phyloP scores from a whole-genome alignment of 2,797 vertebrate species.

The Cryptoprocta ferox region DNA sequence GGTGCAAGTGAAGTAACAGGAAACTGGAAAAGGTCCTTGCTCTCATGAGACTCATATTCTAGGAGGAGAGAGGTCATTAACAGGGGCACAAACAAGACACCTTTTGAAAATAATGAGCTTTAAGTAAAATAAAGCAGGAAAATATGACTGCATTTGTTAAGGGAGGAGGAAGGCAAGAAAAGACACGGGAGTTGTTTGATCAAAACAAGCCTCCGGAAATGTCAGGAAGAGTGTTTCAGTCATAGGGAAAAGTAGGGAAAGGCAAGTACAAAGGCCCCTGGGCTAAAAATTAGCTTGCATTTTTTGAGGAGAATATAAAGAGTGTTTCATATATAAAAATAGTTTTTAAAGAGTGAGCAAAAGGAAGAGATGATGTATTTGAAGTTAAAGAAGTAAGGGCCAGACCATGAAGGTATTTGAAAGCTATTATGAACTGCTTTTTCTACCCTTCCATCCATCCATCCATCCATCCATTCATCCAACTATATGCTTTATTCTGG shows the following conservation, averaged over 20 bases:
- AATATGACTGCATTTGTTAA: neutral
- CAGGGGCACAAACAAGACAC: neutral
- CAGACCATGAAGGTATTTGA: neutral
- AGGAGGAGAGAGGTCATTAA: neutral
- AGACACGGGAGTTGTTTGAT: neutral
- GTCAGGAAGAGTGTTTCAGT: neutral
- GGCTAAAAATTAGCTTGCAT: neutral
- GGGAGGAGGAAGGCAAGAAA: neutral
- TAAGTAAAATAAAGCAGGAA: neutral
- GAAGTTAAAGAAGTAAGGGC: neutral
- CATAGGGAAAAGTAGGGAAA: neutral
- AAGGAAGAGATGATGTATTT: neutral
- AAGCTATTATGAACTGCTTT: neutral
- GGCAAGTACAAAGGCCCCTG: neutral
- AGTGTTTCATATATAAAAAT: neutral
- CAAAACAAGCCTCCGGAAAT: neutral
- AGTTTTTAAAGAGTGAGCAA: slow-evolving; percentile 3
- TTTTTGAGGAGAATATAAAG: neutral
- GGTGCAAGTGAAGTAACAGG: neutral
- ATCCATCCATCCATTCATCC: neutral
- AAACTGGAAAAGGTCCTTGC: neutral
- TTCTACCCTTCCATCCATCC: neutral
- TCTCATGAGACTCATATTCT: neutral
- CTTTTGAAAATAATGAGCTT: neutral
- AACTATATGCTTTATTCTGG: neutral